Conservation (phyloP, 35 echinoderm and acorn worm genomes). For the Heliocidaris tuberculata region DNA sequence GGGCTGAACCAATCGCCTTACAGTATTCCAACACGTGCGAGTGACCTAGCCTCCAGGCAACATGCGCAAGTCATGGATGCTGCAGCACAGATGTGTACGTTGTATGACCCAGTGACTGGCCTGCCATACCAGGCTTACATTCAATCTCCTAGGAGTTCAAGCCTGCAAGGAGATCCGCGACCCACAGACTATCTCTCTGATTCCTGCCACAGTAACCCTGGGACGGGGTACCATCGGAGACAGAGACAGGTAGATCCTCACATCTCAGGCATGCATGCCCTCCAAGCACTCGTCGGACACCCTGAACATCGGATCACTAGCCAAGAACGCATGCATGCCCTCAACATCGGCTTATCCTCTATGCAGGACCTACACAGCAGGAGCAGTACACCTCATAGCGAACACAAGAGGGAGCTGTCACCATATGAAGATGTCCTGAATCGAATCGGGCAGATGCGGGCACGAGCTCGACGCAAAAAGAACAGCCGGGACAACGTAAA, state of each 20-base stretch:
- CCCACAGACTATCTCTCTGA: neutral
- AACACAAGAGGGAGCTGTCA: conserved; percentile 26
- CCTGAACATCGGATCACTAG: neutral
- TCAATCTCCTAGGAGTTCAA: neutral
- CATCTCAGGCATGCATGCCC: neutral
- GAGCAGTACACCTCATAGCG: neutral
- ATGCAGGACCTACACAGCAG: neutral
- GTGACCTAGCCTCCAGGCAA: neutral
- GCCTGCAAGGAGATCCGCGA: neutral
- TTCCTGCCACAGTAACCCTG: neutral
- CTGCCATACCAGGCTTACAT: neutral
- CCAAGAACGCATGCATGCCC: conserved; percentile 15
- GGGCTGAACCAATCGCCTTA: neutral
- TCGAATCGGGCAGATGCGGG: neutral
- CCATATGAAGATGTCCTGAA: conserved; percentile 31
- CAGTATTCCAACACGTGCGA: neutral
- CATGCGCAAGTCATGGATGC: neutral
- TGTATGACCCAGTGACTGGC: conserved; percentile 13
- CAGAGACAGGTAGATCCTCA: neutral
- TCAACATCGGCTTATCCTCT: conserved; percentile 1
- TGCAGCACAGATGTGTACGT: neutral
- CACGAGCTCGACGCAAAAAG: neutral
- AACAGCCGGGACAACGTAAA: neutral
- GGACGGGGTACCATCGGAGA: neutral
- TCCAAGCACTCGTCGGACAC: neutral